Evolutionary conservation across 2,113 vertebrate genomes (phyloP).

Genomic region (Tragelaphus strepsiceros): DNA sequence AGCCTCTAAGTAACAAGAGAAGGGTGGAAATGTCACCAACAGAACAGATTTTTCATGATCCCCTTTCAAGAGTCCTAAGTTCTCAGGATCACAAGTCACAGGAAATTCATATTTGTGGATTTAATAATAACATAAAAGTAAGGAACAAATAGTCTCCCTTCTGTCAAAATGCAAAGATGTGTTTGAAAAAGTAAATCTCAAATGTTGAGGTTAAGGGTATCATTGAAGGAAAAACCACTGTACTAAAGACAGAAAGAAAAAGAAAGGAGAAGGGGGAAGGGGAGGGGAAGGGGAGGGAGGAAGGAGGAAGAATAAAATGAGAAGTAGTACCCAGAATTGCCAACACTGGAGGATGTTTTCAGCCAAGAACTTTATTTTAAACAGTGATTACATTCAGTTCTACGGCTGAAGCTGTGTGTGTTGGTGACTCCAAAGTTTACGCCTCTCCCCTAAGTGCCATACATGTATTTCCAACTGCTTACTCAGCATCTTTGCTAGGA

Average conservation of each 20-base stretch:
- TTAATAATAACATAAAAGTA: neutral
- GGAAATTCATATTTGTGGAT: neutral
- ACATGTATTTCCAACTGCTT: neutral
- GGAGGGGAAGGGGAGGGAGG: fast-evolving
- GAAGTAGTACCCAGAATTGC: neutral
- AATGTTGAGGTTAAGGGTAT: neutral
- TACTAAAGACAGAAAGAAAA: neutral
- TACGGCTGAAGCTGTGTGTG: neutral
- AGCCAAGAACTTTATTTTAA: neutral
- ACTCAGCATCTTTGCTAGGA: neutral
- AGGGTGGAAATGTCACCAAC: neutral
- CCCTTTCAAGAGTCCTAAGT: neutral
- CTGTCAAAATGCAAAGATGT: neutral
- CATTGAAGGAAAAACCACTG: neutral
- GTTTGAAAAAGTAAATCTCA: neutral
- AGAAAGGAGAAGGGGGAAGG: neutral
- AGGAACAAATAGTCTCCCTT: neutral
- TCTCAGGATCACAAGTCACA: neutral
- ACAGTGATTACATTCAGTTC: neutral
- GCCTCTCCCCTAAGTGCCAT: neutral
- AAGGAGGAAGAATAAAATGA: neutral
- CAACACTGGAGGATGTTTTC: neutral
- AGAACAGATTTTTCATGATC: neutral
- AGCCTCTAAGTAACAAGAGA: neutral
- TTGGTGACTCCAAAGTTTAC: neutral